These are phyloP conservation scores for Cephalopterus ornatus DNA, from an alignment of 2,113 vertebrate species.

Conservation along the genomic window DNA sequence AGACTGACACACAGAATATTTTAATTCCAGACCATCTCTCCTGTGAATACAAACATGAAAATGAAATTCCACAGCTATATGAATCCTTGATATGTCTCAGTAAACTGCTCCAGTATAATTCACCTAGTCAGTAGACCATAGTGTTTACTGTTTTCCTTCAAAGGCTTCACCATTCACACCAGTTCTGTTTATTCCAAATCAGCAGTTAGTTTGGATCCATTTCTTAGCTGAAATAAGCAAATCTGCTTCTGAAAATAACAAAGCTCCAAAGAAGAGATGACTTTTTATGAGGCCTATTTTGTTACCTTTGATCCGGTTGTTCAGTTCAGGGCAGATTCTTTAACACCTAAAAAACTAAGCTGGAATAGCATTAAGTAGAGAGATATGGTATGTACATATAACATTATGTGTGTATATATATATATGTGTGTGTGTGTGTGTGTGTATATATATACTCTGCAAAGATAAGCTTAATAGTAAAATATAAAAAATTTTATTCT, in stretches of 20 bases:
- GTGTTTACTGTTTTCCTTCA: background rate
- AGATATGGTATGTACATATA: background rate
- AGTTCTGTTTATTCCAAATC: background rate
- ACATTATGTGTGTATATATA: no score
- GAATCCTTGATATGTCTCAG: conserved; percentile 1
- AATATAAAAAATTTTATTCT: background rate
- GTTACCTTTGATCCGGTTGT: background rate
- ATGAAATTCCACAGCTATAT: background rate
- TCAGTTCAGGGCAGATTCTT: background rate
- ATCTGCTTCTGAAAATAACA: background rate
- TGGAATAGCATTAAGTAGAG: background rate
- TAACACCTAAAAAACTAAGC: background rate
- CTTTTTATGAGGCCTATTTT: background rate
- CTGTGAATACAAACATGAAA: background rate
- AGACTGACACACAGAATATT: background rate
- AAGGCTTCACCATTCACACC: background rate
- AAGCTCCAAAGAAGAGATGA: background rate
- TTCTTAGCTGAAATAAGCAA: background rate
- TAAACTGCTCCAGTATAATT: conserved; percentile 29
- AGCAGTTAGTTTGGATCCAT: background rate
- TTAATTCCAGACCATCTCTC: background rate
- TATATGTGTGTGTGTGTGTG: no score
- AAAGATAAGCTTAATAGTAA: background rate
- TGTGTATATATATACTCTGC: background rate
- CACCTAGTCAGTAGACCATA: background rate